Evolutionary conservation across 1,140 invertebrate species (phyloP).

Genomic region (Lysiphlebus fabarum): DNA sequence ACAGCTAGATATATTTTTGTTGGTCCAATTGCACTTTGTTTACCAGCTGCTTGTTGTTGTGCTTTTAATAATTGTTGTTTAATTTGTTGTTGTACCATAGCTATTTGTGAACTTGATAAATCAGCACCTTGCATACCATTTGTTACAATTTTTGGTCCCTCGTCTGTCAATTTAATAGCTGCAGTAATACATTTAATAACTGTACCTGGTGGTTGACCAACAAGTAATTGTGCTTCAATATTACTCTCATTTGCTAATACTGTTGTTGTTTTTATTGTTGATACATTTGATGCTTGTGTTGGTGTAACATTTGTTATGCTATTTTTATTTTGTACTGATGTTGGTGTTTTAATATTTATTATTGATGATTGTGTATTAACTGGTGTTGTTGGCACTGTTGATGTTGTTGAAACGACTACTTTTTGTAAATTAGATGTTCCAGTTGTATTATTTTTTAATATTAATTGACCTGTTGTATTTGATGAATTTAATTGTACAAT

Average conservation of each 20-base stretch:
- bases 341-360: slow-evolving; percentile 27
- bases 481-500: slow-evolving; percentile 54
- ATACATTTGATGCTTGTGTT: slow-evolving; percentile 20
- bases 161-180: slow-evolving; percentile 71
- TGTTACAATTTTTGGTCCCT: slow-evolving; percentile 78
- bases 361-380: slow-evolving; percentile 5
- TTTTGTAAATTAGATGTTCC: too few species aligned
- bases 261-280: slow-evolving; percentile 23
- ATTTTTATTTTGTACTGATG: slow-evolving; percentile 32
- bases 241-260: slow-evolving; percentile 48
- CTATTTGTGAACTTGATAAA: slow-evolving; percentile 74
- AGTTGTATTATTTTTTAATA: too few species aligned
- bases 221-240: slow-evolving; percentile 68
- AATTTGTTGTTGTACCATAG: slow-evolving; percentile 80
- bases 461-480: slow-evolving; percentile 33
- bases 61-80: slow-evolving; percentile 83
- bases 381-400: slow-evolving; percentile 11
- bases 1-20: slow-evolving; percentile 82
- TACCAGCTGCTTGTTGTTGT: slow-evolving; percentile 71
- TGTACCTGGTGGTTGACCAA: slow-evolving; percentile 77
- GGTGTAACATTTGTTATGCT: slow-evolving; percentile 17
- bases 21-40: slow-evolving; percentile 76
- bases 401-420: slow-evolving; percentile 21
- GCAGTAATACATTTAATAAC: slow-evolving; percentile 83
- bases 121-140: slow-evolving; percentile 79